Percentiles rank a stretch among this genome's conserved stretches.
These are phyloP conservation scores for Dascyllus trimaculatus DNA, from an alignment of 2,113 vertebrate species.

Conservation along the genomic window DNA sequence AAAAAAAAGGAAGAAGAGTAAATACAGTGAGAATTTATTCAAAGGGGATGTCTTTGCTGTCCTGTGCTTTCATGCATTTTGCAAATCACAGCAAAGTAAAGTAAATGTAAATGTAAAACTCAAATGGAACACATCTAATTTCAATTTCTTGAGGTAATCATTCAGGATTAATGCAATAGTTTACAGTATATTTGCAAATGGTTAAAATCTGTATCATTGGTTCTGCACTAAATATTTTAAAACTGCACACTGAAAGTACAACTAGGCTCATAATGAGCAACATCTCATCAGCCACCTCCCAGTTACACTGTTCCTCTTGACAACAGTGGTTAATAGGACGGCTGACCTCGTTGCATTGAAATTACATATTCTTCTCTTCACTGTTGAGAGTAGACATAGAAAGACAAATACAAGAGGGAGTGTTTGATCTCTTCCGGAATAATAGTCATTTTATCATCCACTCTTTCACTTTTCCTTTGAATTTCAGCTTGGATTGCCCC, in stretches of 20 bases:
- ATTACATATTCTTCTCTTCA: not conserved
- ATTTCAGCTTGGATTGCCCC: slow-evolving; percentile 6
- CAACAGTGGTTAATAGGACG: not conserved
- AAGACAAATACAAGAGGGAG: not conserved
- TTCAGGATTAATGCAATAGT: not conserved
- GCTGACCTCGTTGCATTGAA: slow-evolving; percentile 12
- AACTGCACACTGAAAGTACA: not conserved
- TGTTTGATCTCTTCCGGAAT: slow-evolving; percentile 1
- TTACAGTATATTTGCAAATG: not conserved
- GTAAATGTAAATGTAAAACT: no score
- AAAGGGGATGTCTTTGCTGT: slow-evolving; percentile 12
- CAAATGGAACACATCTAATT: not conserved
- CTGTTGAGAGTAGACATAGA: not conserved
- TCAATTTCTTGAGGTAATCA: not conserved
- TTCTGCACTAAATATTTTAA: not conserved
- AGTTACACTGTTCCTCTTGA: not conserved
- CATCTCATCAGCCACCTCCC: not conserved
- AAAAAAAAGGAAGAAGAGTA: slow-evolving; percentile 6
- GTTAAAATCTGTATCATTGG: not conserved
- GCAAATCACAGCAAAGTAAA: no score
- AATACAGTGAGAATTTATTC: slow-evolving; percentile 43
- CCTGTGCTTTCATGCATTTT: not conserved
- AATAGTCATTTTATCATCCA: not conserved
- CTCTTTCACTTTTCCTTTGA: slow-evolving; percentile 5
- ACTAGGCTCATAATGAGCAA: not conserved